Evolutionary conservation across 2,797 vertebrate genomes (phyloP).

Genomic region (Brachyalestes nurse): DNA sequence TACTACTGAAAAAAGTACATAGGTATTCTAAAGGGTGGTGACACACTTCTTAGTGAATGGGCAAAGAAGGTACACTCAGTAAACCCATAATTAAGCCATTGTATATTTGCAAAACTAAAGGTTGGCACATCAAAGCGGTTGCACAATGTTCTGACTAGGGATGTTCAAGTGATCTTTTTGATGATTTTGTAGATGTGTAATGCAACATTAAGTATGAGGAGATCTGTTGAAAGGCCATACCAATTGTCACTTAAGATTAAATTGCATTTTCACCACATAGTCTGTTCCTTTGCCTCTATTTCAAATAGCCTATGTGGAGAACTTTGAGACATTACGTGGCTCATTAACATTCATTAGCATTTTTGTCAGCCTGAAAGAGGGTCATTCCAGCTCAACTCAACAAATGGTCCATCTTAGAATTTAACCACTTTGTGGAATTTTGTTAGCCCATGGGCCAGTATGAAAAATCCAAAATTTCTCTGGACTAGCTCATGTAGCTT

Average conservation of each 20-base stretch:
- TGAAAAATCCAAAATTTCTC: too few species aligned
- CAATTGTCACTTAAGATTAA: background rate
- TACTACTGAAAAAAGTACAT: background rate
- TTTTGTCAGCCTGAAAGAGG: background rate
- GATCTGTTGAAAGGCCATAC: background rate
- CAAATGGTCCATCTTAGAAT: too few species aligned
- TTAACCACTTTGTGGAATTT: too few species aligned
- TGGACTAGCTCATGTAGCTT: too few species aligned
- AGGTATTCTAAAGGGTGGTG: background rate
- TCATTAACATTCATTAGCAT: conserved; percentile 26
- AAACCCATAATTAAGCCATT: background rate
- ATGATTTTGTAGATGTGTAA: background rate
- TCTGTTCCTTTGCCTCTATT: background rate
- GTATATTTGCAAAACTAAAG: background rate
- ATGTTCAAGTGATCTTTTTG: background rate
- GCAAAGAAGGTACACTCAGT: background rate
- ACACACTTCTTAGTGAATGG: background rate
- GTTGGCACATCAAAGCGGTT: background rate
- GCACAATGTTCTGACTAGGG: background rate
- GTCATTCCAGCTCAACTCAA: background rate
- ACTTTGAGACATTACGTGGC: background rate
- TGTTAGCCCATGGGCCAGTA: too few species aligned
- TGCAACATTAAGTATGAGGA: background rate
- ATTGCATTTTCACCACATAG: background rate
- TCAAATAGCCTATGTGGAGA: background rate